Percentiles rank a stretch among this genome's conserved stretches.
Evolutionary conservation across 2,888 invertebrate genomes (phyloP).

Genomic region (Troilus luridus): DNA sequence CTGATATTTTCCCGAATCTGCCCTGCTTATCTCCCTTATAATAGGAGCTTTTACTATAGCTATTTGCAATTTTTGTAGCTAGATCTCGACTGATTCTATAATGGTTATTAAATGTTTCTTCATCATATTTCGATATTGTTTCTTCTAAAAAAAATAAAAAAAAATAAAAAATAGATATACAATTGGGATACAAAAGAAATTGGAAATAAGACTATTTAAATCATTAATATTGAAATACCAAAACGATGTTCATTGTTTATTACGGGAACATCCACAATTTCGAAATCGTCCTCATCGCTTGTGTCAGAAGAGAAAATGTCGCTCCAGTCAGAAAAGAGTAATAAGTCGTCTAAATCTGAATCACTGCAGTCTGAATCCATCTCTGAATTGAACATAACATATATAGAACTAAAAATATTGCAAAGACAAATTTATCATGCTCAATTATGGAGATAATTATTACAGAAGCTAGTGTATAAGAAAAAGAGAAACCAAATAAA

Average conservation of each 20-base stretch:
- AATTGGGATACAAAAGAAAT: not conserved
- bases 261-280: not conserved
- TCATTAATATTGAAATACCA: not conserved
- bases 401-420: no score
- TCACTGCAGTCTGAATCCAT: not conserved
- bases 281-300: not conserved
- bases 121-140: not conserved
- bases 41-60: not conserved
- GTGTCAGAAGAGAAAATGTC: not conserved
- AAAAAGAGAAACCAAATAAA: no score
- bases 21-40: conserved; percentile 22
- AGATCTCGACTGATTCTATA: conserved; percentile 21
- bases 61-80: not conserved
- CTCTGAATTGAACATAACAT: not conserved
- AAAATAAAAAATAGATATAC: not conserved
- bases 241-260: not conserved
- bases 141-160: not conserved
- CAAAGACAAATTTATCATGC: no score
- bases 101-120: conserved; percentile 28
- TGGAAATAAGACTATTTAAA: not conserved
- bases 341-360: not conserved
- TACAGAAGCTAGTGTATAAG: no score
- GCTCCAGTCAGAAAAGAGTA: not conserved
- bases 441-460: no score
- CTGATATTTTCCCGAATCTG: not conserved